These are phyloP conservation scores for Dryobotodes eremita DNA, from an alignment of 2,888 invertebrate genomes.

Conservation along the genomic window DNA sequence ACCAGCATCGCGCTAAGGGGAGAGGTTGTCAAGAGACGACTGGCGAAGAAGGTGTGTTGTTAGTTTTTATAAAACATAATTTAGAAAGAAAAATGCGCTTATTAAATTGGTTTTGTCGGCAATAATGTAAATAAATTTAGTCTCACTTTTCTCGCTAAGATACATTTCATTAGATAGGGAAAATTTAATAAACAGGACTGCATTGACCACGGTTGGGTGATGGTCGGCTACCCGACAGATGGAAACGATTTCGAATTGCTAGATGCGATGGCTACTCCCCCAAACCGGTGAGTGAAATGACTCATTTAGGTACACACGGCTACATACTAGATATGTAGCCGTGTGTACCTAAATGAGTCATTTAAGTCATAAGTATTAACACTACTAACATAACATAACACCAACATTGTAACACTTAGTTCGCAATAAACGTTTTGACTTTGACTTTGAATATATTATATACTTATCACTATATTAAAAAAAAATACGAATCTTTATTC, in stretches of 20 bases:
- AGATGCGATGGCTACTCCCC: slow-evolving; percentile 91
- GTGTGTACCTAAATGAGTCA: too few relatives aligned
- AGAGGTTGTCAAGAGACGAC: slow-evolving; percentile 79
- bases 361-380: too few relatives aligned
- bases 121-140: not conserved
- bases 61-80: not conserved
- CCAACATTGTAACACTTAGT: too few relatives aligned
- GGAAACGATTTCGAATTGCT: slow-evolving; percentile 91
- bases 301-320: not conserved
- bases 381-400: too few relatives aligned
- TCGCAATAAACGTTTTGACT: too few relatives aligned
- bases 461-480: too few relatives aligned
- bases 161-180: not conserved
- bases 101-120: not conserved
- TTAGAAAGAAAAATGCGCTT: not conserved
- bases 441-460: too few relatives aligned
- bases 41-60: slow-evolving; percentile 74
- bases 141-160: not conserved
- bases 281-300: slow-evolving; percentile 89
- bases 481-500: too few relatives aligned
- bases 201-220: slow-evolving; percentile 91
- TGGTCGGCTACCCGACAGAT: slow-evolving; percentile 91
- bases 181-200: slow-evolving; percentile 89
- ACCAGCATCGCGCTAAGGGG: slow-evolving; percentile 76
- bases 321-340: too few relatives aligned